Base-by-base conservation (phyloP, 2,113 vertebrate species). In the Urocitellus parryii region DNA sequence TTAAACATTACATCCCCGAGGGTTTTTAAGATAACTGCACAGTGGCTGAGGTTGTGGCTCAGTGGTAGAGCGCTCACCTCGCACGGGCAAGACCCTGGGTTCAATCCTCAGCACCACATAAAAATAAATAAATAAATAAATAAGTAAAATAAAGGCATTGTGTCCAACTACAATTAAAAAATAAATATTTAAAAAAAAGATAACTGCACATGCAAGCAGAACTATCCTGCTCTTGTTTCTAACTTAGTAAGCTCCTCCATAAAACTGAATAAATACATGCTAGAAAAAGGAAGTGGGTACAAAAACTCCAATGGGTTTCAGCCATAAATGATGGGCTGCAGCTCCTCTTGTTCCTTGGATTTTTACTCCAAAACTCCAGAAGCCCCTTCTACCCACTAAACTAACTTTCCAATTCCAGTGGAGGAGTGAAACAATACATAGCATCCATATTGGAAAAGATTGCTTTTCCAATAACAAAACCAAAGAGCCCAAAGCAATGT, bases 1-100 rank as follows among this genome's bases (percentile, higher is more conserved):
- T 82, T 95, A 88, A 97, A 93, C 81, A 82, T 94, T 90, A 76
- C 74, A 90, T 29, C 68, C 79, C 61, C 94, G 77, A 91, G 53
- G 29, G 9, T 74, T 67, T 93, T 91, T 51, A 89, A 74, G 74
- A 88, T 82, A 92, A 42, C 70, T 45, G 45, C 8, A 45, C 8
- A 45, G 45, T 45, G 1, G 45, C 45, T 45, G 45, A 8, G 45
- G 45, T 45, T 45, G 45, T 45, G 45, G 45, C 45, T 45, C 45
- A 45, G 45, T 45, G 45, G 45, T 45, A 45, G 45, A 45, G 45
- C 8, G 45, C 45, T 45, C 0, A 8, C 45, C 45, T 45, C 8
- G 1, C 8, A 45, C 1, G 0, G 45, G 45, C 45, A 45, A 45
- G 45, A 45, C 45, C 45, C 45, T 45, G 45, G 45, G 45, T 45